Conservation (phyloP, 2,888 invertebrate genomes). For the Deroplatys truncata region DNA sequence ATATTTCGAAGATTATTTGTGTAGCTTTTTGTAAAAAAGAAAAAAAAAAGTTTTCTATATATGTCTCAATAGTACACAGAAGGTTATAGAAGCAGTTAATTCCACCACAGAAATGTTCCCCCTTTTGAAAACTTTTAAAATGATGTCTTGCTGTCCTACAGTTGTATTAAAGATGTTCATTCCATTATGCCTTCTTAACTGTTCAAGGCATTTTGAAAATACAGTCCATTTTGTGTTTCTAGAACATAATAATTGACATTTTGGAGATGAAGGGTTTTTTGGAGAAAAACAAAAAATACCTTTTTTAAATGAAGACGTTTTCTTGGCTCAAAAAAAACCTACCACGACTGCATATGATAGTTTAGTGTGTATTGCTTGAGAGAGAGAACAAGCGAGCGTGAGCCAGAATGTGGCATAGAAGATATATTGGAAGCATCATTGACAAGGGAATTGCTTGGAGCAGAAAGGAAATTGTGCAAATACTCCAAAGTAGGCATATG, state of each 20-base stretch:
- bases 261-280: neutral
- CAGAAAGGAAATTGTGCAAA: conserved; percentile 22
- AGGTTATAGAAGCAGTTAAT: neutral
- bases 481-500: conserved; percentile 19
- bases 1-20: conserved; percentile 25
- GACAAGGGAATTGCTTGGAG: conserved; percentile 20
- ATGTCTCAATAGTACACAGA: neutral
- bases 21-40: conserved; percentile 26
- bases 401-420: conserved; percentile 9
- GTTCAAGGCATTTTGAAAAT: conserved; percentile 23
- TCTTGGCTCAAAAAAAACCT: neutral
- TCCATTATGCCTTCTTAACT: conserved; percentile 32
- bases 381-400: neutral
- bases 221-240: conserved; percentile 16
- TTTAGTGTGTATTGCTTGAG: neutral
- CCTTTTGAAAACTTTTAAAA: conserved; percentile 14
- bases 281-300: neutral
- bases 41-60: conserved; percentile 7
- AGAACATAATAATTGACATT: neutral
- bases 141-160: conserved; percentile 4
- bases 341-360: neutral
- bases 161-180: conserved; percentile 31
- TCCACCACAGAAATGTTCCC: conserved; percentile 2
- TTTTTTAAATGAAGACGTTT: neutral
- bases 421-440: neutral